Base-by-base conservation (phyloP, 2,113 vertebrate genomes). In the Cyprinus carpio region DNA sequence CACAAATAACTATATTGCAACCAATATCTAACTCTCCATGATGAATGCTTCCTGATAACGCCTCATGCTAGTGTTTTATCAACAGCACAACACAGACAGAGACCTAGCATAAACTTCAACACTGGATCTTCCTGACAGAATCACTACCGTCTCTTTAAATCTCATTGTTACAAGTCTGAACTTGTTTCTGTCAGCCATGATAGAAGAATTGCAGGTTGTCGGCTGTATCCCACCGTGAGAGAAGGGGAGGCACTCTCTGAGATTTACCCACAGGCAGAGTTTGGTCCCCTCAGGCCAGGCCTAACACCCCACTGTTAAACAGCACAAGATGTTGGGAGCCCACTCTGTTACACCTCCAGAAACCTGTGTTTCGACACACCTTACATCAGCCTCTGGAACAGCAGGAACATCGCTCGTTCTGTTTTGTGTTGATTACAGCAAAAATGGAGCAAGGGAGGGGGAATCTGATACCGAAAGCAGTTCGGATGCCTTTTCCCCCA, bases 391-490 rank as follows among this genome's bases (percentile, higher is more conserved):
- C 37, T 62, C 77, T 64, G 77, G 58, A 80, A 64, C 56, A 62
- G 34, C 56, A 64, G 56, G 77, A 43, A 64, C 77, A 80, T 80
- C 0, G 23, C 77, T 64, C 58, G 18, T 40, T n/a, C 84, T 79
- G 79, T 75, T 82, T 85, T 84, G 29, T 87, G 85, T 85, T 82
- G 75, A 85, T 87, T 67, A 82, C 72, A 75, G 58, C 46, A 80
- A 76, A 84, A 56, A 54, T 4, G 29, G 60, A 69, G 58, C 60
- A 46, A 8, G 49, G 43, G 72, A 51, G 29, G 60, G 85, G 82
- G 75, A 83, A 75, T 85, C 74, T 23, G 62, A 82, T 81, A 76
- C 77, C 86, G 83, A 20, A 65, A 90, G 86, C 23, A 81, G 12
- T 34, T 67, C 67, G 9, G 12, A 31, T 49, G 13, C 31, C 25